A percentile compares a stretch with the other conserved stretches of the same genome.
Conservation (phyloP, 2,888 invertebrate genomes). For the Buathra laborator region DNA sequence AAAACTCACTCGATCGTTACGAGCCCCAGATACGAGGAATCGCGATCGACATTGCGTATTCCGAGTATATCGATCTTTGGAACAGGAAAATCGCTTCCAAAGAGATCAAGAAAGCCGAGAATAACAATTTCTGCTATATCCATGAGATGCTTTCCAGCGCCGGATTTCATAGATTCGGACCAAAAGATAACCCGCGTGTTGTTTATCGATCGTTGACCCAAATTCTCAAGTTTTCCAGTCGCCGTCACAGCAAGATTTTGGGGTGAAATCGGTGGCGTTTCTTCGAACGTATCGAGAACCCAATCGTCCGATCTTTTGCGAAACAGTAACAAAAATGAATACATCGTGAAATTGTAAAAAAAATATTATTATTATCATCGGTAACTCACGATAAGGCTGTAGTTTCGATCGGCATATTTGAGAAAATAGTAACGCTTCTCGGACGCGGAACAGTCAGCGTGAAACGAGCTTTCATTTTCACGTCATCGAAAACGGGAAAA, state of each 20-base stretch:
- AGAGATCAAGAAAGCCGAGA: slow-evolving; percentile 71
- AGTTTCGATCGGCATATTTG: slow-evolving; percentile 89
- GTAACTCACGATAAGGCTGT: slow-evolving; percentile 75
- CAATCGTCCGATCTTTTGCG: slow-evolving; percentile 68
- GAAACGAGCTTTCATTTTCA: slow-evolving; percentile 91
- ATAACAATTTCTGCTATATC: slow-evolving; percentile 72
- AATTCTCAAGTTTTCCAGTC: slow-evolving; percentile 64
- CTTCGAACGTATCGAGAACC: slow-evolving; percentile 75
- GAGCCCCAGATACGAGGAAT: slow-evolving; percentile 76
- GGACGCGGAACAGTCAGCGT: slow-evolving; percentile 90
- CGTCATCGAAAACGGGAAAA: slow-evolving; percentile 89
- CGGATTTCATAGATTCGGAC: slow-evolving; percentile 60
- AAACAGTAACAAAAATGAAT: too few relatives aligned
- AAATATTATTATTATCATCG: not conserved
- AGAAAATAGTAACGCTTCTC: slow-evolving; percentile 88
- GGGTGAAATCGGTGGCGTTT: slow-evolving; percentile 86
- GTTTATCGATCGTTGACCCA: slow-evolving; percentile 61
- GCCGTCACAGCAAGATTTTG: slow-evolving; percentile 86
- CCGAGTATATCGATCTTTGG: slow-evolving; percentile 78
- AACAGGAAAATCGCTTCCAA: slow-evolving; percentile 72
- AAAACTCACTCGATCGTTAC: slow-evolving; percentile 75
- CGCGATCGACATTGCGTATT: slow-evolving; percentile 71
- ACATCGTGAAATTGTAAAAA: too few relatives aligned
- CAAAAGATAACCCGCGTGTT: slow-evolving; percentile 61
- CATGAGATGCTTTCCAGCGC: slow-evolving; percentile 71